These are phyloP conservation scores for Cichladusa arquata DNA, from an alignment of 2,113 vertebrate species.

Conservation along the genomic window DNA sequence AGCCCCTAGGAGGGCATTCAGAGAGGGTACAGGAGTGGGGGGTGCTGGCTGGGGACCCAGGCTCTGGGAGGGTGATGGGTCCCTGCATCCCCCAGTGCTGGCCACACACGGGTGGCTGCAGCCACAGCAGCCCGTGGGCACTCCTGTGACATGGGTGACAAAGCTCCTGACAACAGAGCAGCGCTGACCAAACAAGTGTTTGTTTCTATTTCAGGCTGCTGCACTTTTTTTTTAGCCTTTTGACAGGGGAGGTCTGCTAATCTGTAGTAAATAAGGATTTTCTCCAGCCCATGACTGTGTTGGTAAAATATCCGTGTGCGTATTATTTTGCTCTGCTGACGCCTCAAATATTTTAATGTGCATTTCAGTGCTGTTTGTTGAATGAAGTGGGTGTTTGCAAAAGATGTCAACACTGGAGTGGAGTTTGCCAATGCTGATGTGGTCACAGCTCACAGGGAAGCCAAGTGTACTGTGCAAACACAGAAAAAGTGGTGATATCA, in stretches of 20 bases:
- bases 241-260: neutral
- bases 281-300: neutral
- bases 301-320: neutral
- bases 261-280: neutral
- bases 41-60: neutral
- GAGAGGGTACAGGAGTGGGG: neutral
- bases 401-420: neutral
- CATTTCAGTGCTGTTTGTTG: neutral
- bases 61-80: neutral
- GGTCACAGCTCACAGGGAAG: neutral
- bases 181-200: neutral
- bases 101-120: neutral
- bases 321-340: neutral
- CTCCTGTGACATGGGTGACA: neutral
- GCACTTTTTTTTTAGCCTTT: neutral
- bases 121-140: neutral
- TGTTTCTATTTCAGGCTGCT: slow-evolving; percentile 24
- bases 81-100: neutral
- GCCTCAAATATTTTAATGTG: neutral
- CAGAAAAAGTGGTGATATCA: neutral
- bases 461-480: neutral
- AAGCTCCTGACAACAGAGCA: neutral
- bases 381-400: neutral
- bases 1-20: neutral
- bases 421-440: neutral